These are phyloP conservation scores for Zygaena filipendulae DNA, from an alignment of 2,888 invertebrate species.

Conservation along the genomic window DNA sequence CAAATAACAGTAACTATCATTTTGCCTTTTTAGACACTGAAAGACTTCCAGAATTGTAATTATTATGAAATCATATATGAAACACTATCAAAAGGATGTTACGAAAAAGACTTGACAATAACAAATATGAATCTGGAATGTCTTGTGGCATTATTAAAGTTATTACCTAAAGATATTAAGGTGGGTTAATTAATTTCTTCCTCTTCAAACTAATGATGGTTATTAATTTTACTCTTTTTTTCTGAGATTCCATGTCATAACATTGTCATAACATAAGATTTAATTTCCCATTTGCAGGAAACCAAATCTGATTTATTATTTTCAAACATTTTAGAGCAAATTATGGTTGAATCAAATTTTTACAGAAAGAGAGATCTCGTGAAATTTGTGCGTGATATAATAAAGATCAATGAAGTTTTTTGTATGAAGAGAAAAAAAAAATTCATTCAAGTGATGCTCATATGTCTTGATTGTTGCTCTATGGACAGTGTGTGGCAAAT, in stretches of 20 bases:
- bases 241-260: too few relatives aligned
- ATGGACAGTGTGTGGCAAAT: constrained; percentile 36
- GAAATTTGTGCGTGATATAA: constrained; percentile 30
- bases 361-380: constrained; percentile 38
- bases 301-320: constrained; percentile 35
- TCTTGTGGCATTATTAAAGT: constrained; percentile 27
- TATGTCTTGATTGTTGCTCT: constrained; percentile 37
- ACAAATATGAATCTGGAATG: constrained; percentile 32
- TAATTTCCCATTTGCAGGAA: constrained; percentile 27
- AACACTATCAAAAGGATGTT: constrained; percentile 29
- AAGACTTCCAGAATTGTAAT: constrained; percentile 38
- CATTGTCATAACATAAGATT: neutral
- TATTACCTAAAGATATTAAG: constrained; percentile 32
- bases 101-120: constrained; percentile 35
- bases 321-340: constrained; percentile 31
- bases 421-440: constrained; percentile 33
- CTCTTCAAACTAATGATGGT: neutral
- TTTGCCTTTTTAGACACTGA: constrained; percentile 15
- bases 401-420: constrained; percentile 34
- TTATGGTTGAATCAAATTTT: constrained; percentile 40
- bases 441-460: constrained; percentile 40
- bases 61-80: constrained; percentile 50
- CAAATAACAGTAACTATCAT: constrained; percentile 1
- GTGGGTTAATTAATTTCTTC: constrained; percentile 20
- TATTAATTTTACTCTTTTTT: constrained; percentile 1